phyloP scores from a whole-genome alignment of 2,113 vertebrate species.

The Corynorhinus townsendii region DNA sequence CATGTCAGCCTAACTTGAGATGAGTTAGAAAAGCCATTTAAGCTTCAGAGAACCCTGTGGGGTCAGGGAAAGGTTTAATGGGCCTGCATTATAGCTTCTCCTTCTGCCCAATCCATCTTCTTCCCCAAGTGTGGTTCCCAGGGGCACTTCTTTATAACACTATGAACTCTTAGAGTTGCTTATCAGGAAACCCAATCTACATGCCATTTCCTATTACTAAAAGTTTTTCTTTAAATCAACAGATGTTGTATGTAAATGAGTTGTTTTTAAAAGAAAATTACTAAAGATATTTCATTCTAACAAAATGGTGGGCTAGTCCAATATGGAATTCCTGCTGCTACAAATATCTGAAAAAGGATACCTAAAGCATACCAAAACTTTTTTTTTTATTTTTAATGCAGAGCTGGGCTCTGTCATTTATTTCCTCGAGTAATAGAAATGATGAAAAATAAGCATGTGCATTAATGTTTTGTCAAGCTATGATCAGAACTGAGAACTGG shows the following conservation, averaged over 20 bases:
- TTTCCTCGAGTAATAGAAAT: neutral
- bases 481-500: neutral
- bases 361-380: neutral
- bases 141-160: neutral
- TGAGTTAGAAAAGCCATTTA: neutral
- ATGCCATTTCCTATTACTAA: neutral
- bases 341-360: neutral
- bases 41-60: neutral
- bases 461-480: neutral
- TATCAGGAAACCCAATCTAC: neutral
- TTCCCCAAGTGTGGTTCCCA: neutral
- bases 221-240: neutral
- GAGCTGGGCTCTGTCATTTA: neutral
- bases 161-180: neutral
- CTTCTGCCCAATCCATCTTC: neutral
- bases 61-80: neutral
- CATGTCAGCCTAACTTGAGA: neutral
- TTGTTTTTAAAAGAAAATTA: conserved; percentile 9
- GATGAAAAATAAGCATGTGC: neutral
- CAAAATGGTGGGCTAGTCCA: neutral
- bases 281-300: neutral
- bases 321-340: neutral
- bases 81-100: neutral
- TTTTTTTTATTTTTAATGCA: neutral
- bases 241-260: neutral